Conservation (phyloP, 2,888 invertebrate genomes). For the Drosophila niveifrons region DNA sequence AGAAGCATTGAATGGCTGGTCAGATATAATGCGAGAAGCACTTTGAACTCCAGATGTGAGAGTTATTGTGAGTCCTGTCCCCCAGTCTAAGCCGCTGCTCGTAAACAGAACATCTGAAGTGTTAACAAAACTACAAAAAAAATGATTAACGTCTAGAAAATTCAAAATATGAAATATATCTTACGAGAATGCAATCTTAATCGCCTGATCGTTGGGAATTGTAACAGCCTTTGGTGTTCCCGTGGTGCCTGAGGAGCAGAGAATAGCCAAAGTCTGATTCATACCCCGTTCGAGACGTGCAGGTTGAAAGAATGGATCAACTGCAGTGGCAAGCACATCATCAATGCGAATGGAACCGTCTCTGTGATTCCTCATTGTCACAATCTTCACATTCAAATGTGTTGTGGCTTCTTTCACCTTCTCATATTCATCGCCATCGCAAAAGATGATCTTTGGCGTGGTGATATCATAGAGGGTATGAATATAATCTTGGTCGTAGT, state of each 20-base stretch:
- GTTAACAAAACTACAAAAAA: neutral
- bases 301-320: conserved; percentile 30
- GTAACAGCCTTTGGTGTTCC: conserved; percentile 69
- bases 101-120: neutral
- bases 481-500: conserved; percentile 30
- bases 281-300: conserved; percentile 52
- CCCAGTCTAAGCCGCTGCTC: conserved; percentile 4
- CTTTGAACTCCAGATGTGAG: neutral
- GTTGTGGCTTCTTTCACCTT: conserved; percentile 19
- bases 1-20: conserved; percentile 1
- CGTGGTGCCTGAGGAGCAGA: conserved; percentile 75
- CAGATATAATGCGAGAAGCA: conserved; percentile 3
- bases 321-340: conserved; percentile 13
- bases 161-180: neutral
- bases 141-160: no score
- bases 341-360: conserved; percentile 4
- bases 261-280: conserved; percentile 67
- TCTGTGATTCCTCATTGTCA: conserved; percentile 28
- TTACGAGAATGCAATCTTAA: neutral
- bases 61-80: neutral
- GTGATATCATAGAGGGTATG: conserved; percentile 40
- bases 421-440: conserved; percentile 35
- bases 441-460: conserved; percentile 48
- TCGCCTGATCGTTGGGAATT: neutral
- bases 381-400: conserved; percentile 16